Percentiles rank a stretch among this genome's conserved stretches.
These are phyloP conservation scores for Hipposideros armiger DNA, from an alignment of 2,113 vertebrate species.

Conservation along the genomic window DNA sequence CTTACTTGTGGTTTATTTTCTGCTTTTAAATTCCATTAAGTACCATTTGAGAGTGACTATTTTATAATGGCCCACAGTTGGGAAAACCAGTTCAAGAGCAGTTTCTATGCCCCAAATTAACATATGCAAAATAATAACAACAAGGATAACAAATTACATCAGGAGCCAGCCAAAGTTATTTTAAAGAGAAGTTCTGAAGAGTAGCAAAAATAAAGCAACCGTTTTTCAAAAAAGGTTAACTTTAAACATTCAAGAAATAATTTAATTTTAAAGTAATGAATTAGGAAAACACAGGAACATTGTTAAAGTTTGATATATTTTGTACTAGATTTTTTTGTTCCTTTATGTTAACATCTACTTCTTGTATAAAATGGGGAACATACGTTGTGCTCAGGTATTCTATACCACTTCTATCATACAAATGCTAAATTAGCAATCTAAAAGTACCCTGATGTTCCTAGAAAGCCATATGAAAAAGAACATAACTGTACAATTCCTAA, in stretches of 20 bases:
- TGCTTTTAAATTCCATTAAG: conserved; percentile 44
- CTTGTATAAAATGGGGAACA: conserved; percentile 18
- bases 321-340: neutral
- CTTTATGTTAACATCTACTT: neutral
- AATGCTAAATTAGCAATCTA: neutral
- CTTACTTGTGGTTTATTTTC: conserved; percentile 37
- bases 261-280: conserved; percentile 8
- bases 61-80: conserved; percentile 9
- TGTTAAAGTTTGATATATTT: neutral
- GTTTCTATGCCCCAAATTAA: neutral
- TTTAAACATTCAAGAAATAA: conserved; percentile 28
- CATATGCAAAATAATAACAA: neutral
- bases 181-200: conserved; percentile 28
- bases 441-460: neutral
- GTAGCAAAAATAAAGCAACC: neutral
- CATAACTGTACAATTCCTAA: neutral
- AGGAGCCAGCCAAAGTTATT: conserved; percentile 5
- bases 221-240: neutral
- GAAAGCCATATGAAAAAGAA: neutral
- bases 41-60: conserved; percentile 3
- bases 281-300: neutral
- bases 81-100: conserved; percentile 18
- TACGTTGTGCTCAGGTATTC: neutral
- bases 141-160: neutral
- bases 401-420: neutral